A percentile compares a stretch with the other conserved stretches of the same genome.
Evolutionary conservation across 2,797 vertebrate genomes (phyloP).

Genomic region (Tokudaia muenninki): DNA sequence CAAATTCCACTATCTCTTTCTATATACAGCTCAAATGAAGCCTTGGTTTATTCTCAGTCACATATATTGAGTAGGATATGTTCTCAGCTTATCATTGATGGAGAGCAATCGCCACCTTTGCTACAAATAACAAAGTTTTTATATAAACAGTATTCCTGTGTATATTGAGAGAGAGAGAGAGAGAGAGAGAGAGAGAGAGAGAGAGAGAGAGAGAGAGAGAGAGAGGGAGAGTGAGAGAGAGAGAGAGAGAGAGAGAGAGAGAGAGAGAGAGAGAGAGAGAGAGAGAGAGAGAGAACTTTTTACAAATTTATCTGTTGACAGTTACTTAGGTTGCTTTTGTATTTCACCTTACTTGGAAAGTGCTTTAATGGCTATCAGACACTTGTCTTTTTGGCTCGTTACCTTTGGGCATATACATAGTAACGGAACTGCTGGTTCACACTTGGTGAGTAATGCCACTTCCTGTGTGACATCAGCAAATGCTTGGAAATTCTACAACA

Average conservation of each 20-base stretch:
- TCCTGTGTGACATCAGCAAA: background rate
- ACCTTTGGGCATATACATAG: no score
- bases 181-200: no score
- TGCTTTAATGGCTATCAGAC: background rate
- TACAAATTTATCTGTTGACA: background rate
- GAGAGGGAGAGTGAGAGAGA: no score
- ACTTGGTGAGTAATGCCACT: background rate
- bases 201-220: background rate
- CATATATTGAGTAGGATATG: background rate
- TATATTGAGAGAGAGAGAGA: no score
- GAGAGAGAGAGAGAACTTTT: background rate
- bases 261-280: no score
- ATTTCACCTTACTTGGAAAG: background rate
- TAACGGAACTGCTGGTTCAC: no score
- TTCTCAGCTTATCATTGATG: background rate
- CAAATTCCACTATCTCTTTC: no score
- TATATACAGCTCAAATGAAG: background rate
- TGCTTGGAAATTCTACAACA: background rate
- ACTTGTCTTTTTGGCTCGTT: background rate
- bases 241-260: no score
- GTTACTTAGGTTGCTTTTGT: background rate
- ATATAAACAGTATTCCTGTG: background rate
- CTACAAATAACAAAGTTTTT: background rate
- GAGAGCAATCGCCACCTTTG: background rate
- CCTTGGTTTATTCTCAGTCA: background rate